phyloP scores from a whole-genome alignment of 1,140 invertebrate species.

The Aphaenogaster floridana region DNA sequence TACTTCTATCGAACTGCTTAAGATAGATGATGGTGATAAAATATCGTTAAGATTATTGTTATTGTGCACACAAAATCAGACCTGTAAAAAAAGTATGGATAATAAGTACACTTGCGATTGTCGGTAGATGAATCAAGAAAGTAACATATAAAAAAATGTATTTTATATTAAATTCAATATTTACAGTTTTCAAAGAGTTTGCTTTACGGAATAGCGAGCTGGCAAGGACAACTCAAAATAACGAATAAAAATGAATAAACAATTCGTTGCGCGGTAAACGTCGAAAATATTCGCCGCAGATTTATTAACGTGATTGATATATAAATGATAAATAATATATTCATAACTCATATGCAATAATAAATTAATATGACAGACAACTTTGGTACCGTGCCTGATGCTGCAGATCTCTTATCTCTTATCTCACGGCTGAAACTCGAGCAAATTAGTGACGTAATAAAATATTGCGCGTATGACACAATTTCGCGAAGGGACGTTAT shows the following conservation, averaged over 20 bases:
- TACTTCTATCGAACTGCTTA: no score
- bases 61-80: background rate
- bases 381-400: slow-evolving; percentile 2
- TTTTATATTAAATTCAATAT: background rate
- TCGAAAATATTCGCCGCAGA: background rate
- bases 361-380: slow-evolving; percentile 16
- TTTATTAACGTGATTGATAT: slow-evolving; percentile 2
- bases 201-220: background rate
- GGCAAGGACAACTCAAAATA: background rate
- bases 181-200: background rate
- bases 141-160: background rate
- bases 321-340: slow-evolving; percentile 26
- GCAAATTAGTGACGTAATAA: slow-evolving; percentile 55
- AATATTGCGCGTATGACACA: slow-evolving; percentile 31
- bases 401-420: slow-evolving; percentile 25
- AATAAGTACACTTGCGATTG: background rate
- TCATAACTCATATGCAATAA: background rate
- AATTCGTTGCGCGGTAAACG: background rate
- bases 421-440: slow-evolving; percentile 14
- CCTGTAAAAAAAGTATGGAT: background rate
- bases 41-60: background rate
- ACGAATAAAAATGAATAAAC: background rate
- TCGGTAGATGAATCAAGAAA: background rate
- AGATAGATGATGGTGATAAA: background rate
- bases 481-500: slow-evolving; percentile 19